phyloP scores from a whole-genome alignment of 2,888 invertebrate genomes.

The Ophioninae sp. region DNA sequence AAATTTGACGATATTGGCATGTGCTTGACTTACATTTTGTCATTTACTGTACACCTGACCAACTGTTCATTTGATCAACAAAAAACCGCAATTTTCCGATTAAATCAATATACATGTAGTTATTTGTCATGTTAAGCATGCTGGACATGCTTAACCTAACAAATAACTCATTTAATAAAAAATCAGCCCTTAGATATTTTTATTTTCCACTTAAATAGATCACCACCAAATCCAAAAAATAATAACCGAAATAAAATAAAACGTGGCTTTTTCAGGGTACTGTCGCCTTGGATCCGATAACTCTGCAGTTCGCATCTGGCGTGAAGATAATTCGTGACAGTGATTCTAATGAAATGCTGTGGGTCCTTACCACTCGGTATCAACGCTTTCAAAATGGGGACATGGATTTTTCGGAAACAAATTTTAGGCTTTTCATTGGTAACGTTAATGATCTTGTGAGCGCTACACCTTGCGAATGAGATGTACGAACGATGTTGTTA shows the following conservation, averaged over 20 bases:
- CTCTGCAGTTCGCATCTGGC: slow-evolving; percentile 14
- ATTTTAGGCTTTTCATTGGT: slow-evolving; percentile 86
- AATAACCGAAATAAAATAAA: background rate
- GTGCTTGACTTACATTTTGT: no score
- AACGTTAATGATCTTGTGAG: slow-evolving; percentile 82
- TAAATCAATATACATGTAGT: no score
- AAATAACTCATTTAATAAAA: no score
- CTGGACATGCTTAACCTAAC: no score
- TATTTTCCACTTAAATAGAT: no score
- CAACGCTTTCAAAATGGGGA: slow-evolving; percentile 86
- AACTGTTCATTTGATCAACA: no score
- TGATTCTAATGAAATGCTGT: slow-evolving; percentile 84
- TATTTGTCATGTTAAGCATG: no score
- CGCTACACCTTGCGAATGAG: slow-evolving; percentile 69
- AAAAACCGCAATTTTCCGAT: no score
- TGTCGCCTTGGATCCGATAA: background rate
- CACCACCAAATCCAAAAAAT: no score
- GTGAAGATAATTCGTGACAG: background rate
- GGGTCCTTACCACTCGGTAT: slow-evolving; percentile 86
- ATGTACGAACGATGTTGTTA: background rate
- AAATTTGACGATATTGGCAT: no score
- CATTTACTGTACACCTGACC: no score
- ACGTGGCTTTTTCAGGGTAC: background rate
- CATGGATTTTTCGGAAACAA: slow-evolving; percentile 82
- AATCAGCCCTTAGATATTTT: no score